Conservation (phyloP, 2,113 vertebrate species). For the Acrocephalus kingi region DNA sequence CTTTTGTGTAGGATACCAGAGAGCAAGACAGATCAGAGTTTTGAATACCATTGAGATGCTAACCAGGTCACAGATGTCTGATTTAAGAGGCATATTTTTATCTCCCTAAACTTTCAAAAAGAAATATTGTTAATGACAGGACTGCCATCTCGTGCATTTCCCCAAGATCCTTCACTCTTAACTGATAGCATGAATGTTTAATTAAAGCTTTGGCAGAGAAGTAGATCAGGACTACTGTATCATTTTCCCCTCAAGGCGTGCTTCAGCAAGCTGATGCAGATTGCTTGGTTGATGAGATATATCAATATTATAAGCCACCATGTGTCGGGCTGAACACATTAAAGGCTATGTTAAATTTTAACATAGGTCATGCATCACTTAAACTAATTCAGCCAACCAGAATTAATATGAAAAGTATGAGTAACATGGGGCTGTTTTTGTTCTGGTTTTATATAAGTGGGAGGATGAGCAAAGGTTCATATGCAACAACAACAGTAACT, state of each 20-base stretch:
- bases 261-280: not conserved
- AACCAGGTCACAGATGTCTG: not conserved
- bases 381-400: not conserved
- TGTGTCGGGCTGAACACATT: not conserved
- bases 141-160: not conserved
- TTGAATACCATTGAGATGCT: not conserved
- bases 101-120: not conserved
- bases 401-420: slow-evolving; percentile 31
- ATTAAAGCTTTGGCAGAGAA: slow-evolving; percentile 22
- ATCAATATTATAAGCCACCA: not conserved
- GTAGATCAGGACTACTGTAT: not conserved
- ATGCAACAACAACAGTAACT: not conserved
- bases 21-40: not conserved
- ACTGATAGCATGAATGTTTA: not conserved
- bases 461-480: slow-evolving; percentile 31
- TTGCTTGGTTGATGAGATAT: not conserved
- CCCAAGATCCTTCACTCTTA: not conserved
- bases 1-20: not conserved
- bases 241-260: not conserved
- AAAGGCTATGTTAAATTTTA: slow-evolving; percentile 15
- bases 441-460: slow-evolving; percentile 26
- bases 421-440: not conserved
- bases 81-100: not conserved
- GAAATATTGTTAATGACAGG: not conserved
- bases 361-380: slow-evolving; percentile 36